Percentiles rank a stretch among this genome's conserved stretches.
phyloP scores from a whole-genome alignment of 2,888 invertebrate genomes.

The Drosophila cyrtoloma region DNA sequence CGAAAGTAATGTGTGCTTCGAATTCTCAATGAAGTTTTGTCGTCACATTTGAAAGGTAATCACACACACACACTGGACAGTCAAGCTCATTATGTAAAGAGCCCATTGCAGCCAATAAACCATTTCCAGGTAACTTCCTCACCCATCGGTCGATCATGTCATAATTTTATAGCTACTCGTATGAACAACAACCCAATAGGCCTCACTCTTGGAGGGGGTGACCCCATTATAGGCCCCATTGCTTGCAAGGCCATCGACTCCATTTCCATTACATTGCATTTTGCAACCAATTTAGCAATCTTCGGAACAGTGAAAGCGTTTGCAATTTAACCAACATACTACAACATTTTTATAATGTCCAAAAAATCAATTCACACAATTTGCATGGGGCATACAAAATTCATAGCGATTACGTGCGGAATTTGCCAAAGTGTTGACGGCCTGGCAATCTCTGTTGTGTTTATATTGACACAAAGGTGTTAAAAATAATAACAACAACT shows the following conservation, averaged over 20 bases:
- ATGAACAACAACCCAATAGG: slow-evolving; percentile 45
- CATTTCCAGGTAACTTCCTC: slow-evolving; percentile 50
- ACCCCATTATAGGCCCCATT: slow-evolving; percentile 35
- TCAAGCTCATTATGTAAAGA: slow-evolving; percentile 72
- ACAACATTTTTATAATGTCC: slow-evolving; percentile 54
- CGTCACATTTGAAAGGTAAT: slow-evolving; percentile 63
- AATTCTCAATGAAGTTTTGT: slow-evolving; percentile 60
- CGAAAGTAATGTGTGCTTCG: slow-evolving; percentile 65
- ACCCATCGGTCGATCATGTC: slow-evolving; percentile 58
- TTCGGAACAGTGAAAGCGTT: slow-evolving; percentile 50
- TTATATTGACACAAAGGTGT: slow-evolving; percentile 50
- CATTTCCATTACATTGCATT: slow-evolving; percentile 33
- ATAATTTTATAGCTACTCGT: slow-evolving; percentile 65
- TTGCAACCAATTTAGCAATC: slow-evolving; percentile 62
- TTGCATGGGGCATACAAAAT: slow-evolving; percentile 60
- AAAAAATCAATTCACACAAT: slow-evolving; percentile 63
- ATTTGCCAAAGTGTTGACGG: slow-evolving; percentile 35
- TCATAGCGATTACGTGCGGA: slow-evolving; percentile 56
- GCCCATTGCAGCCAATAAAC: slow-evolving; percentile 66
- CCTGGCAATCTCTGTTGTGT: slow-evolving; percentile 15
- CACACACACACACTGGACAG: slow-evolving; percentile 10
- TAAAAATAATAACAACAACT: slow-evolving; percentile 46
- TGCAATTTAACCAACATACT: slow-evolving; percentile 53
- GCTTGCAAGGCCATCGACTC: slow-evolving; percentile 53
- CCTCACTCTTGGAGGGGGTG: not conserved